phyloP scores from a whole-genome alignment of 2,113 vertebrate genomes.

The Amphiprion ocellaris region DNA sequence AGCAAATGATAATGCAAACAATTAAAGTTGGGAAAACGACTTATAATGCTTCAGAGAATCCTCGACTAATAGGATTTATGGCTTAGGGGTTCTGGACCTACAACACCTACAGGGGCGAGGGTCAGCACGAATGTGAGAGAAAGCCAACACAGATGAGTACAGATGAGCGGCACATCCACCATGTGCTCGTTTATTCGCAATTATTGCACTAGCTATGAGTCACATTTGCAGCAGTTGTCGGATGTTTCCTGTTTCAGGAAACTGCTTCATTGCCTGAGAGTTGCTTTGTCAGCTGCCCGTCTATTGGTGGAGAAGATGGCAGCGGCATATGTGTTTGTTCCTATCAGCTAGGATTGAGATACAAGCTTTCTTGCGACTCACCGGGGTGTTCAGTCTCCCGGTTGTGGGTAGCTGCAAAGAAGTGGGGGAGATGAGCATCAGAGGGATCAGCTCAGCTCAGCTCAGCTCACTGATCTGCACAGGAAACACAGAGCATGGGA shows the following conservation, averaged over 20 bases:
- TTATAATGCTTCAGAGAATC: slow-evolving; percentile 83
- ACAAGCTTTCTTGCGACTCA: slow-evolving; percentile 50
- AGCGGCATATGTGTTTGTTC: slow-evolving; percentile 30
- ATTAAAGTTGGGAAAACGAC: slow-evolving; percentile 68
- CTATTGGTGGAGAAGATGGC: slow-evolving; percentile 15
- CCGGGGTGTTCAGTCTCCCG: slow-evolving; percentile 60
- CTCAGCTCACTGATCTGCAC: slow-evolving; percentile 73
- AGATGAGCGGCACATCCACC: slow-evolving; percentile 33
- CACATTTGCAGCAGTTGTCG: not conserved
- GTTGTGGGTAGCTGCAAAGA: slow-evolving; percentile 60
- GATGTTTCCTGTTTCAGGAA: not conserved
- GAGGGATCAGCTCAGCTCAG: slow-evolving; percentile 72
- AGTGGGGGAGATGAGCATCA: slow-evolving; percentile 61
- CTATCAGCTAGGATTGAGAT: slow-evolving; percentile 61
- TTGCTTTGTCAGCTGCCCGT: slow-evolving; percentile 53
- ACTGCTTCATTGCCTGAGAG: not conserved
- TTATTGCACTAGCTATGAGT: not conserved
- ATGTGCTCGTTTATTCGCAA: not conserved
- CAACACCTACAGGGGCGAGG: slow-evolving; percentile 80
- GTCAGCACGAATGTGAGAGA: slow-evolving; percentile 78
- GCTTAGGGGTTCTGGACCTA: slow-evolving; percentile 82
- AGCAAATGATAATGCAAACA: slow-evolving; percentile 62
- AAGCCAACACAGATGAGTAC: slow-evolving; percentile 64
- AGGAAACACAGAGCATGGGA: slow-evolving; percentile 78
- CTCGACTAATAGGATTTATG: slow-evolving; percentile 86